Evolutionary conservation across 2,888 invertebrate species (phyloP).

Genomic region (Pollenia angustigena): DNA sequence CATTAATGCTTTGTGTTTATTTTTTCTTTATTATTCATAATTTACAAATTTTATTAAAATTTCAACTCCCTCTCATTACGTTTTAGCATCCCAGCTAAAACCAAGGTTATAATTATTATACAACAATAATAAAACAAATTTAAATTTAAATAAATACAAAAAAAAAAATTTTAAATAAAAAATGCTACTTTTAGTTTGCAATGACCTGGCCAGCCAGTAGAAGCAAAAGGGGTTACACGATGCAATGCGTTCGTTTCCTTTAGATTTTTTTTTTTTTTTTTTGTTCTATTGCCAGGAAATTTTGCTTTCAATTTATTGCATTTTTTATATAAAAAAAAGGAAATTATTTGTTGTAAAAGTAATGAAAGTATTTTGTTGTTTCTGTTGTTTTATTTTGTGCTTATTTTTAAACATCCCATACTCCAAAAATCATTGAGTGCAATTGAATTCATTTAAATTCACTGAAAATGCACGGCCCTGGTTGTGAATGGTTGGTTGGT

Average conservation of each 20-base stretch:
- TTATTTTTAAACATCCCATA: conserved; percentile 59
- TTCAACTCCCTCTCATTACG: conserved; percentile 51
- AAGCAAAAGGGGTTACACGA: conserved; percentile 52
- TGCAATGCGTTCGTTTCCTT: conserved; percentile 61
- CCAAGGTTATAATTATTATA: conserved; percentile 53
- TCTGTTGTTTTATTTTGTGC: conserved; percentile 35
- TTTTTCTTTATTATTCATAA: conserved; percentile 4
- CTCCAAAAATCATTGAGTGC: conserved; percentile 57
- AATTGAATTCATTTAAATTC: conserved; percentile 65
- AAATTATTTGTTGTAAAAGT: conserved; percentile 45
- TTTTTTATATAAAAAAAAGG: conserved; percentile 33
- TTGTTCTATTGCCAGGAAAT: conserved; percentile 49
- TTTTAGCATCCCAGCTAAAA: conserved; percentile 31
- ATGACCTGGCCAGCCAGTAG: conserved; percentile 53
- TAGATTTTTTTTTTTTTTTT: conserved; percentile 19
- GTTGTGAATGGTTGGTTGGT: not conserved
- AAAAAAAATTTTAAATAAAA: conserved; percentile 15
- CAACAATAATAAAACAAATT: conserved; percentile 45
- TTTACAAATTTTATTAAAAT: conserved; percentile 66
- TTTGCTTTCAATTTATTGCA: conserved; percentile 68
- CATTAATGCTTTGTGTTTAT: conserved; percentile 32
- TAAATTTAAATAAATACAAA: conserved; percentile 33
- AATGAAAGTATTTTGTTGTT: conserved; percentile 62
- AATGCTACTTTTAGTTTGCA: conserved; percentile 45
- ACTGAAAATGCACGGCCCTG: conserved; percentile 19